Percentiles rank a stretch among this genome's conserved stretches.
Conservation (phyloP, 2,113 vertebrate species). For the Dinomys branickii region DNA sequence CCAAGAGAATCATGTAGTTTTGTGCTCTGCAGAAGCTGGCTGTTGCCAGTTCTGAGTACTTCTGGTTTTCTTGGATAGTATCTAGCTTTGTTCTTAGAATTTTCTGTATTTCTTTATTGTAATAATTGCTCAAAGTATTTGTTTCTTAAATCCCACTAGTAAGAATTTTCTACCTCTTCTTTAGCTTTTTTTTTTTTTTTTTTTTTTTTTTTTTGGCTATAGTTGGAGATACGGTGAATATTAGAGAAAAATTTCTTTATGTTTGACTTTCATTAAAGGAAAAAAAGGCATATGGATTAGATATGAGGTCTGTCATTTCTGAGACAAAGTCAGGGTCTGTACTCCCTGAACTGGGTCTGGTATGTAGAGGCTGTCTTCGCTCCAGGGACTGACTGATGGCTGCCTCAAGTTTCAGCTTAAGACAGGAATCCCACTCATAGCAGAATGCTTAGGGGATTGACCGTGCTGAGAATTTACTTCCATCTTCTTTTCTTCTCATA, state of each 20-base stretch:
- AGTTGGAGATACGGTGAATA: background rate
- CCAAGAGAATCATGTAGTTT: background rate
- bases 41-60: background rate
- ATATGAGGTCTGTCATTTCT: background rate
- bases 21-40: background rate
- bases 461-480: background rate
- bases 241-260: background rate
- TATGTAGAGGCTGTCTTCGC: background rate
- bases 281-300: background rate
- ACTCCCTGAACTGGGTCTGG: background rate
- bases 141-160: background rate
- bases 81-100: background rate
- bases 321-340: background rate
- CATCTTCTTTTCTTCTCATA: background rate
- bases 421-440: background rate
- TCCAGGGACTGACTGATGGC: background rate
- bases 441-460: background rate
- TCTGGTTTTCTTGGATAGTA: background rate
- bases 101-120: background rate
- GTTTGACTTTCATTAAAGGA: background rate
- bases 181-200: background rate
- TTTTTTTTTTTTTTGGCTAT: background rate
- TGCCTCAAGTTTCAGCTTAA: background rate
- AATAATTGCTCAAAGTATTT: background rate
- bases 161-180: background rate